Base-by-base conservation (phyloP, 2,888 invertebrate species). In the Conomelus anceps region DNA sequence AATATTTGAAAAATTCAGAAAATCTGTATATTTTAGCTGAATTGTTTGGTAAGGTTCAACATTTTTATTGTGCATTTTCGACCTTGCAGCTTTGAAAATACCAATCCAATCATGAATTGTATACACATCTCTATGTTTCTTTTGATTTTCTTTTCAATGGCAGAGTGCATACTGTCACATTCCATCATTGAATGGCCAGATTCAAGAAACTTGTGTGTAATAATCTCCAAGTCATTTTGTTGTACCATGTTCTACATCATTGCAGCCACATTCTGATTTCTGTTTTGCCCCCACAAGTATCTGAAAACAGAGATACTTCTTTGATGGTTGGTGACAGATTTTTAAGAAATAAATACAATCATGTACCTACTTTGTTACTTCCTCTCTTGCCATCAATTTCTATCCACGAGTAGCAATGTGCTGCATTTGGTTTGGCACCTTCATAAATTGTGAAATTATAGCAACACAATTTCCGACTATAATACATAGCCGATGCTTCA, bases 381-480 rank as follows among this genome's bases (percentile, higher is more conserved):
- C 89, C 86, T 23, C 89, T 84, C 92, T 92, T 89, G 92, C 92
- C 92, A 90, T 92, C 91, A 88, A 92, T 22, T 91, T 92, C 92
- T 26, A 90, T 91, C 92, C 92, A 92, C 85, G 88, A 87, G 88
- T 90, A 92, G 88, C 92, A 92, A 90, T 90, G 91, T 24, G 91
- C 92, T 84, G 92, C 90, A 90, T 92, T 91, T 88, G 92, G 91
- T 23, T 90, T 85, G 23, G 91, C 91, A 23, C 91, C 91, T 91
- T 92, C 92, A 90, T 92, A 92, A 90, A 93, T 91, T 85, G 92
- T 92, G n/a, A 92, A 91, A 91, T 92, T 92, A 90, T 91, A 92
- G 23, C 91, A 90, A 89, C 90, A 91, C 87, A 92, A 87, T 91
- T 93, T 92, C 90, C 92, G 89, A 88, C 91, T 91, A 89, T 92